These are phyloP conservation scores for Zaprionus bogoriensis DNA, from an alignment of 2,888 invertebrate genomes.

Conservation along the genomic window DNA sequence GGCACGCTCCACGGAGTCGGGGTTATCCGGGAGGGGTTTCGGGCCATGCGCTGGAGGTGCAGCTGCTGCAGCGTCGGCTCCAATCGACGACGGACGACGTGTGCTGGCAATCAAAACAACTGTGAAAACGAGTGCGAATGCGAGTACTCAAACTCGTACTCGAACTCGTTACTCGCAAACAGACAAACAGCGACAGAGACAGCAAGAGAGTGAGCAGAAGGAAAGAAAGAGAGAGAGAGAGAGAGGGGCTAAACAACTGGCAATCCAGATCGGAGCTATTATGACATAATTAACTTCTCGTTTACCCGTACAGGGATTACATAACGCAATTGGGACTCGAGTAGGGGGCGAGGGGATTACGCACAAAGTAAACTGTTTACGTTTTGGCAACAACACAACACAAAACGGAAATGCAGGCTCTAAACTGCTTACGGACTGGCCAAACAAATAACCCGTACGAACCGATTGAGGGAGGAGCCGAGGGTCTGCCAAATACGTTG, in stretches of 20 bases:
- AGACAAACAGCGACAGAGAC: not conserved
- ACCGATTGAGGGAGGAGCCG: constrained; percentile 6
- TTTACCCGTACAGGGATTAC: constrained; percentile 61
- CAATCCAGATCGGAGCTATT: constrained; percentile 49
- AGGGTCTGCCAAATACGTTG: constrained; percentile 13
- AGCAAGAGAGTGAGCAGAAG: not conserved
- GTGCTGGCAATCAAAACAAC: constrained; percentile 49
- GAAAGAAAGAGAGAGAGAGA: not conserved
- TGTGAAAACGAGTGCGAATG: constrained; percentile 5
- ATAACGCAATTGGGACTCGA: constrained; percentile 47
- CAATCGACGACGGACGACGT: constrained; percentile 34
- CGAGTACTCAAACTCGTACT: constrained; percentile 1
- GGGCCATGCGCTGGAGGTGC: not conserved
- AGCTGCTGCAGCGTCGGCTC: constrained; percentile 43
- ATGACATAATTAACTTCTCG: constrained; percentile 73
- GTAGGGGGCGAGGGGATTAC: constrained; percentile 51
- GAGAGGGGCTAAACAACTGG: not conserved
- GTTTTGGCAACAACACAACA: constrained; percentile 58
- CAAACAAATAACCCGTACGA: constrained; percentile 73
- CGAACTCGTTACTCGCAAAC: not conserved
- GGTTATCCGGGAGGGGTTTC: not conserved
- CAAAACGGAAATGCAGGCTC: constrained; percentile 69
- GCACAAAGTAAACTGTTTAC: constrained; percentile 67
- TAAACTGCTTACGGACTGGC: constrained; percentile 55
- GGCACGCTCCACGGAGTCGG: constrained; percentile 36